These are phyloP conservation scores for Peromyscus californicus DNA, from an alignment of 2,113 vertebrate species.

Conservation along the genomic window DNA sequence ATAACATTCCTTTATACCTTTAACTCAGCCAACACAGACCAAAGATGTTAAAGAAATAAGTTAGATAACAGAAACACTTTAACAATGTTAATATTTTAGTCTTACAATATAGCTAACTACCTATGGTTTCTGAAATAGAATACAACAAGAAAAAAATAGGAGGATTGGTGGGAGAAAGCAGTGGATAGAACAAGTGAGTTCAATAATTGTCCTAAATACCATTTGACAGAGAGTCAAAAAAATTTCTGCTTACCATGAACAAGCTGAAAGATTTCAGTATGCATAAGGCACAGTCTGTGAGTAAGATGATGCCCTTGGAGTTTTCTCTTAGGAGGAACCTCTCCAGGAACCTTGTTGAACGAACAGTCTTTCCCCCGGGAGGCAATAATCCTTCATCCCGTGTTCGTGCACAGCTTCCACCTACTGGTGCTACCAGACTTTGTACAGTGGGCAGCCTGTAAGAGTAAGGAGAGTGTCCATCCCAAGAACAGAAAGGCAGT, in stretches of 20 bases:
- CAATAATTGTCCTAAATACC: not conserved
- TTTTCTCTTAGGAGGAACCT: not conserved
- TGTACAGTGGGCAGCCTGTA: not conserved
- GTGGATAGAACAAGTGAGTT: not conserved
- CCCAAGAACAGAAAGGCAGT: not conserved
- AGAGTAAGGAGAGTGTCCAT: not conserved
- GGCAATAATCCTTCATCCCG: accelerated
- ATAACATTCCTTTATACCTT: not conserved
- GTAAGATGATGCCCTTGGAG: not conserved
- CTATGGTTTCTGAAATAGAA: not conserved
- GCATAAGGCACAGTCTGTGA: not conserved
- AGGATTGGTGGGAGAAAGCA: not conserved
- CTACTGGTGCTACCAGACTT: not conserved
- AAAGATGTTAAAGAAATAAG: not conserved
- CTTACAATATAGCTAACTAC: not conserved
- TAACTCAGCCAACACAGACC: not conserved
- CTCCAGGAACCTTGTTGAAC: not conserved
- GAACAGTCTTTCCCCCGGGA: not conserved
- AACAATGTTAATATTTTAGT: not conserved
- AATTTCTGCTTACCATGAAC: not conserved
- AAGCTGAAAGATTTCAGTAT: not conserved
- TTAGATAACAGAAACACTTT: not conserved
- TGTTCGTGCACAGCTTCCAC: not conserved
- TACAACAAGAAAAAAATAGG: not conserved
- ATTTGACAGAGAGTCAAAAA: not conserved